Conservation (phyloP, 2,888 invertebrate genomes). For the Cataglyphis altisquamis region DNA sequence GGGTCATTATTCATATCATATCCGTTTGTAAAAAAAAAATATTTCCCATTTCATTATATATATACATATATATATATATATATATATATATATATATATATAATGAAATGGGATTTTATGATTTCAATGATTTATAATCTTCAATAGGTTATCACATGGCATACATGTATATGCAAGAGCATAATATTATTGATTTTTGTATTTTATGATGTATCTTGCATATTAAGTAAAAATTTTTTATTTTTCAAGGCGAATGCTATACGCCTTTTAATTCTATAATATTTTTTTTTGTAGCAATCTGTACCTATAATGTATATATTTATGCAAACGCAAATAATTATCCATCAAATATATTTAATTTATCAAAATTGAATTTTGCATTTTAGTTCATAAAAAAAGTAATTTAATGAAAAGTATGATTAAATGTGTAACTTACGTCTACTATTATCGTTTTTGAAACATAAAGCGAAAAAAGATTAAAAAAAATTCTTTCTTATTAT, state of each 20-base stretch:
- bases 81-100: too few species aligned
- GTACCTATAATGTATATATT: slow-evolving; percentile 28
- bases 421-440: not conserved
- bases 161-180: slow-evolving; percentile 24
- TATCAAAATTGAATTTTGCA: slow-evolving; percentile 10
- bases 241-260: not conserved
- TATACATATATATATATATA: too few species aligned
- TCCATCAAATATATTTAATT: slow-evolving; percentile 10
- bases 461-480: not conserved
- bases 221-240: slow-evolving; percentile 9
- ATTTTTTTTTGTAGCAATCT: not conserved
- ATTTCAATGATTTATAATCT: slow-evolving; percentile 33
- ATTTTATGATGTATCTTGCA: slow-evolving; percentile 11
- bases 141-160: not conserved
- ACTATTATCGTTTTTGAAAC: slow-evolving; percentile 17
- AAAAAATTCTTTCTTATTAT: not conserved
- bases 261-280: not conserved
- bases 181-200: slow-evolving; percentile 14
- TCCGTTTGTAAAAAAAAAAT: not conserved
- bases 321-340: slow-evolving; percentile 25
- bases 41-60: too few species aligned
- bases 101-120: not conserved
- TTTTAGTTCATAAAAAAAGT: slow-evolving; percentile 10
- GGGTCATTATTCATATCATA: not conserved
- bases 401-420: slow-evolving; percentile 17